Conservation (phyloP, 2,888 invertebrate species). For the Phorcus lineatus region DNA sequence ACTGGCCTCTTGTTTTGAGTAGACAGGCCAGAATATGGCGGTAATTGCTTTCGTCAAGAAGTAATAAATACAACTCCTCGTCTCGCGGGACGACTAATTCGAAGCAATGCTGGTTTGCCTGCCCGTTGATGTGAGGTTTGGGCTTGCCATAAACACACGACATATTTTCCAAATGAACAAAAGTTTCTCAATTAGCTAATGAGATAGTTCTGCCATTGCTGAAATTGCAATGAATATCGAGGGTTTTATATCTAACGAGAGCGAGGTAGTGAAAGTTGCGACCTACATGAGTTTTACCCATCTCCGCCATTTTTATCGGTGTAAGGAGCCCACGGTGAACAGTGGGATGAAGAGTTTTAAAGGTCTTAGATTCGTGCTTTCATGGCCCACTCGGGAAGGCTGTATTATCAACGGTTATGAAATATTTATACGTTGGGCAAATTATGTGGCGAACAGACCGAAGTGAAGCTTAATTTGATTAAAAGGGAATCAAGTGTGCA, state of each 20-base stretch:
- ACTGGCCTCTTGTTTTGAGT: constrained; percentile 16
- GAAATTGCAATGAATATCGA: no score
- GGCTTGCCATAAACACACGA: not conserved
- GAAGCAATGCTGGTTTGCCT: not conserved
- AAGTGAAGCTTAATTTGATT: not conserved
- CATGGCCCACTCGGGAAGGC: not conserved
- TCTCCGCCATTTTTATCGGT: no score
- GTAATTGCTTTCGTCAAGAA: constrained; percentile 3
- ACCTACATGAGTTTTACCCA: no score
- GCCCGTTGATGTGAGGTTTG: not conserved
- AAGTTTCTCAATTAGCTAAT: constrained; percentile 4
- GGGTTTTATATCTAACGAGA: no score
- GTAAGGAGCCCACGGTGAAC: no score
- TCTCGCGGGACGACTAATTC: not conserved
- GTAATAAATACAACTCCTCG: constrained; percentile 14
- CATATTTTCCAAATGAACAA: constrained; percentile 15
- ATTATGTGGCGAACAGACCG: not conserved
- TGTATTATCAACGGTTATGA: not conserved
- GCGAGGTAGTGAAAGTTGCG: no score
- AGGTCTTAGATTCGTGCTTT: no score
- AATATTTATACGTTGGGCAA: not conserved
- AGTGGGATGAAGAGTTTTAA: no score
- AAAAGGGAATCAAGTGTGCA: constrained; percentile 2
- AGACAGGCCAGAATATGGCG: not conserved
- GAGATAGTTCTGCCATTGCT: not conserved